Evolutionary conservation across 2,797 vertebrate species (phyloP), one percentile per base, ranked within the genome.

Genomic region (Antrozous pallidus): DNA sequence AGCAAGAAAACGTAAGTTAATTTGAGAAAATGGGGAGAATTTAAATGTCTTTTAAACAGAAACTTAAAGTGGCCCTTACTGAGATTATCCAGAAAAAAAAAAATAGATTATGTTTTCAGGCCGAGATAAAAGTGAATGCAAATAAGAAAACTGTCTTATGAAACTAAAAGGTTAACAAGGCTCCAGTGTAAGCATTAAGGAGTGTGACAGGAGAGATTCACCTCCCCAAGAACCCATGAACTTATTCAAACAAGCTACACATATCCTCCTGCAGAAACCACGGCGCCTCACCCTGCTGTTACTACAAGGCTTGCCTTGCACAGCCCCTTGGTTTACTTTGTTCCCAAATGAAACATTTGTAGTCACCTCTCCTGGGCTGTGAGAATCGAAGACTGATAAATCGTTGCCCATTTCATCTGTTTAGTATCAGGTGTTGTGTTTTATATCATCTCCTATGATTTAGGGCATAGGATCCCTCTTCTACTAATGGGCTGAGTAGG

Each of bases 41-140:
- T 77, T 78, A 82, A 67, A 79, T n/a, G 10, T 67, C 24, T 56
- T 79, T 78, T 73, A 65, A 78, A 16, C 69, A 70, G 56, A 63
- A 93, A 88, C 6, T n/a, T 83, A 81, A 84, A n/a, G 13, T 88
- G 47, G 36, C 61, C 78, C 33, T 28, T 12, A 28, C 28, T 58
- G 26, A 28, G 56, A 26, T 58, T 58, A 58, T 28, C 56, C 56
- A 58, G 56, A 58, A 28, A 58, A 56, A n/a, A n/a, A n/a, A n/a
- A n/a, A n/a, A n/a, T n/a, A n/a, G n/a, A n/a, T n/a, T n/a, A n/a
- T 78, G 51, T 88, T 61, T 88, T 83, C 13, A 93, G 79, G 65
- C 28, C 69, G n/a, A 73, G 56, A 79, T 11, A 47, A 90, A 82
- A 85, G 8, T n/a, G 33, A 18, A 47, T 33, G 28, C 63, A 61